These are phyloP conservation scores for Vulpes ferrilata DNA, from an alignment of 2,113 vertebrate genomes.

Conservation along the genomic window DNA sequence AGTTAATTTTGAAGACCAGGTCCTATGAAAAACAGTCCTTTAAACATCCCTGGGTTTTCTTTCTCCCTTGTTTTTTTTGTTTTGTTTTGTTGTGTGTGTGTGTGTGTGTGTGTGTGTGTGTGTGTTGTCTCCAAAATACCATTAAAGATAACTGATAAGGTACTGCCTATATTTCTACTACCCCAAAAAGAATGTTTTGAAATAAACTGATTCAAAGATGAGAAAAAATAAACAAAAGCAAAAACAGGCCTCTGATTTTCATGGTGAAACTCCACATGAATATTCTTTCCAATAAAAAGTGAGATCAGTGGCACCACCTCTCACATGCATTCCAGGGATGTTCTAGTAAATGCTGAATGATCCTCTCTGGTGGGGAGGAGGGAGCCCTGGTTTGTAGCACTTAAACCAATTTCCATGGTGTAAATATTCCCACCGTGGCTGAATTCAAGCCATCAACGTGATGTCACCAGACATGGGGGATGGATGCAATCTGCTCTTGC, in stretches of 20 bases:
- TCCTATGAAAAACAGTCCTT: background rate
- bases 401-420: background rate
- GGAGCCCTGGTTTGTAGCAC: background rate
- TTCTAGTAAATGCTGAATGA: background rate
- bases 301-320: background rate
- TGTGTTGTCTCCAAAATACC: background rate
- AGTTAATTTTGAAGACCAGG: background rate
- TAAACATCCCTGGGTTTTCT: background rate
- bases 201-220: background rate
- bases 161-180: background rate
- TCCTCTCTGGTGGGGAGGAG: background rate
- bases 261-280: background rate
- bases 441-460: background rate
- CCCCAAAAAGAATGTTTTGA: background rate
- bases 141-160: background rate
- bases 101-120: too few relatives aligned
- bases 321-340: background rate
- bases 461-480: background rate
- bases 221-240: background rate
- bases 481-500: background rate
- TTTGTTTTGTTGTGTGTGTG: too few relatives aligned
- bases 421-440: background rate
- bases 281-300: background rate
- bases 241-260: background rate
- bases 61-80: background rate